These are phyloP conservation scores for Drosophila niveifrons DNA, from an alignment of 2,888 invertebrate genomes.

Conservation along the genomic window DNA sequence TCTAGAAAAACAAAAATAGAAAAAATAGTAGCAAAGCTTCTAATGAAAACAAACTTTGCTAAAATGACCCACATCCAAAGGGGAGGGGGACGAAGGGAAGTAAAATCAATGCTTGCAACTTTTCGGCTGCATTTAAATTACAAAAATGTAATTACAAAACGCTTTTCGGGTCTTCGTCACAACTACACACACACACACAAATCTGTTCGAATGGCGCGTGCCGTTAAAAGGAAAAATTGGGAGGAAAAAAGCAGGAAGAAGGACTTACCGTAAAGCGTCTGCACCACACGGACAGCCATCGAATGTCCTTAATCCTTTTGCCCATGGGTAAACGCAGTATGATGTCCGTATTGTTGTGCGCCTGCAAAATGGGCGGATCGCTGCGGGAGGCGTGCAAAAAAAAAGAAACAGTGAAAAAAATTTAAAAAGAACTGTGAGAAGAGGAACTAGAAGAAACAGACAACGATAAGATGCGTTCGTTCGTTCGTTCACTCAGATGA, in stretches of 20 bases:
- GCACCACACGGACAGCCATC: slow-evolving; percentile 97
- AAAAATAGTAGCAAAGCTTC: slow-evolving; percentile 13
- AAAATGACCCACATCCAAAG: slow-evolving; percentile 64
- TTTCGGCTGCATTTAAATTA: slow-evolving; percentile 65
- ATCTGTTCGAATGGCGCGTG: slow-evolving; percentile 69
- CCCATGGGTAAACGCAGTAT: slow-evolving; percentile 93
- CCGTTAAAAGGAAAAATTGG: slow-evolving; percentile 41
- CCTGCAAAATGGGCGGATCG: slow-evolving; percentile 91
- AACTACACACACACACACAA: slow-evolving; percentile 44
- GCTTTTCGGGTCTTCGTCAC: slow-evolving; percentile 36
- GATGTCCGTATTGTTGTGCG: slow-evolving; percentile 92
- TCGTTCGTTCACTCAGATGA: not conserved
- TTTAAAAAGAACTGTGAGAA: slow-evolving; percentile 11
- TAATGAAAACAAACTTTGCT: slow-evolving; percentile 57
- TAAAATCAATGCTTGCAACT: slow-evolving; percentile 38
- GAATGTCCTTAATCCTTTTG: slow-evolving; percentile 93
- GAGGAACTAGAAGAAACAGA: not conserved
- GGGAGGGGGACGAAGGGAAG: slow-evolving; percentile 5
- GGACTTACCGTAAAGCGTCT: slow-evolving; percentile 93
- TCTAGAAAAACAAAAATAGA: slow-evolving; percentile 18
- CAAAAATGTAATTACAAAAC: slow-evolving; percentile 73
- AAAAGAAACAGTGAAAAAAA: slow-evolving; percentile 18
- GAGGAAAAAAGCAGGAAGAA: slow-evolving; percentile 20
- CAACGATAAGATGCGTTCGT: slow-evolving; percentile 7
- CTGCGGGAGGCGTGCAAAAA: slow-evolving; percentile 86